Conservation (phyloP, 1,140 invertebrate genomes). For the Zaprionus ghesquierei region DNA sequence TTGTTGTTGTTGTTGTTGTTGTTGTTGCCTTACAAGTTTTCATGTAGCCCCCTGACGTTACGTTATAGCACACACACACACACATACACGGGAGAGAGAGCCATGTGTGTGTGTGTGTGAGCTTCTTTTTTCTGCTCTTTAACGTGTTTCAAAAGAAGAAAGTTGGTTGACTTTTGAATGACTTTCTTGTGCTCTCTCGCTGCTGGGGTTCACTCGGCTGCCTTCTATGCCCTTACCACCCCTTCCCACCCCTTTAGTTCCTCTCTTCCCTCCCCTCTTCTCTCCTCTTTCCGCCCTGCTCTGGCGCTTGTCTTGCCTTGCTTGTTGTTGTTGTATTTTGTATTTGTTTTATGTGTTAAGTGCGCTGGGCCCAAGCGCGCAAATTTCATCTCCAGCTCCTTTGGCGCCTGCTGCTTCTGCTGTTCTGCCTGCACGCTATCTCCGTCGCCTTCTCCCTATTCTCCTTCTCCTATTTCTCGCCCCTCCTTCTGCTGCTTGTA, state of each 20-base stretch:
- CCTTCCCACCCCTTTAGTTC: no score
- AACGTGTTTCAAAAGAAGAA: constrained; percentile 80
- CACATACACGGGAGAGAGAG: not conserved
- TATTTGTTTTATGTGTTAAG: constrained; percentile 79
- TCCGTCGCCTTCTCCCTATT: not conserved
- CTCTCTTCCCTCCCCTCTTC: not conserved
- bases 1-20: constrained; percentile 4
- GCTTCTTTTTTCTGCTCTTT: constrained; percentile 61
- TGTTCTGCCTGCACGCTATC: not conserved
- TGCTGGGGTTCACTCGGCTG: constrained; percentile 21
- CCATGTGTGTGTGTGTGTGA: constrained; percentile 24
- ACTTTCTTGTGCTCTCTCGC: constrained; percentile 66
- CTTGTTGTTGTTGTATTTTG: constrained; percentile 53
- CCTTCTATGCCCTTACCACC: constrained; percentile 3
- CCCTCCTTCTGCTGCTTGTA: constrained; percentile 27
- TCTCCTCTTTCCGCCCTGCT: no score
- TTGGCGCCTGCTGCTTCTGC: not conserved
- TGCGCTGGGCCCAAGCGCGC: constrained; percentile 75
- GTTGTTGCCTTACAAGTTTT: constrained; percentile 31
- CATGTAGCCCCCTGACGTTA: constrained; percentile 21
- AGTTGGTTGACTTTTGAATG: constrained; percentile 82
- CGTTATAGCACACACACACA: constrained; percentile 1
- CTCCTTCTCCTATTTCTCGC: not conserved
- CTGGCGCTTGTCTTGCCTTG: not conserved
- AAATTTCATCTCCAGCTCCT: constrained; percentile 31